Evolutionary conservation across 2,888 invertebrate species (phyloP), one percentile per base, ranked within the genome.

Genomic region (Lasioglossum villosulum): DNA sequence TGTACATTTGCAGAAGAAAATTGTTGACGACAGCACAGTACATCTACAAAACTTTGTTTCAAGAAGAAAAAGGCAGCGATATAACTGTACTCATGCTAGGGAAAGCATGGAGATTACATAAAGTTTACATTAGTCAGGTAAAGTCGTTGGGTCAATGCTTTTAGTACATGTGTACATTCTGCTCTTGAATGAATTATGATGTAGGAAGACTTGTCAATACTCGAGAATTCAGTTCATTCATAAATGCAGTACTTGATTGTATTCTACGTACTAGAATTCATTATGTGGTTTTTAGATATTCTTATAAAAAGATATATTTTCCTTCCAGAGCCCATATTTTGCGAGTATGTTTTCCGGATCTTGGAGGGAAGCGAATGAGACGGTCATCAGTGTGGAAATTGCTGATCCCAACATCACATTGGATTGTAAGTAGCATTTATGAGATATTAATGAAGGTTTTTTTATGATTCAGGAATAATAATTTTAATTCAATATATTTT

Each of bases 261-360:
- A 68, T 68, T n/a, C 19, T 23, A 23, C 2, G 8, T 52, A 52
- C 48, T 48, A 48, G 19, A 19, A 6, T 48, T 19, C 4, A 19
- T 45, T 19, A 19, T 4, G 19, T 14, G 19, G 16, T 1, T 48
- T 19, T 52, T 48, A 48, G 5, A 48, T 48, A 48, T 48, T 52
- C 23, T 52, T 52, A 23, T 52, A n/a, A 59, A 63, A 16, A 39
- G 8, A 39, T 70, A 39, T 70, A 37, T 77, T 37, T 14, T 94
- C 95, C 70, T 94, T 95, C 68, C 94, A 96, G 96, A 97, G 97
- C 92, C 97, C 97, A 0, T 98, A 98, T 94, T 98, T 98, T 95
- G 96, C 96, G 19, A 97, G 97, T 92, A 98, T 98, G 98, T 98
- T 98, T 94, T 97, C 96, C 91, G 98, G 98, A 6, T 96, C 97